These are phyloP conservation scores for Probosciger aterrimus DNA, from an alignment of 2,113 vertebrate genomes.

Conservation along the genomic window DNA sequence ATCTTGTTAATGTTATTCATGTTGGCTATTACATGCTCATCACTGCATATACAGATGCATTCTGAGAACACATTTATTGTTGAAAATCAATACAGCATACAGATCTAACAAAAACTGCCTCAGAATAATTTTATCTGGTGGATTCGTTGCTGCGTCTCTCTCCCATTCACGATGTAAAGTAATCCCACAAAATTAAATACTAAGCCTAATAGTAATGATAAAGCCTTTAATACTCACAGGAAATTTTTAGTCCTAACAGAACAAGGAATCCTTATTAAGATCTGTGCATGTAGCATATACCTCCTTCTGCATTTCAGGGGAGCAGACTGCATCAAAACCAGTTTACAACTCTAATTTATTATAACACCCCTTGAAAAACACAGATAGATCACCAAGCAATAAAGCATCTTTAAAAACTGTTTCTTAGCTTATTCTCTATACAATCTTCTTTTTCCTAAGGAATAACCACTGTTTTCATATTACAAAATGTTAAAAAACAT, in stretches of 20 bases:
- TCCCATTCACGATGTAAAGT: background rate
- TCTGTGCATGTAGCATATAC: rapidly evolving
- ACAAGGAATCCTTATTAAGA: background rate
- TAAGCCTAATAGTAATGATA: background rate
- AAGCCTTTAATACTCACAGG: background rate
- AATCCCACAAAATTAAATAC: background rate
- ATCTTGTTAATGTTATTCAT: background rate
- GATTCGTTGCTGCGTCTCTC: background rate
- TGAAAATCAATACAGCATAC: background rate
- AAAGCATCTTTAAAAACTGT: background rate
- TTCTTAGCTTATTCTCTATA: background rate
- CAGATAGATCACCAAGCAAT: background rate
- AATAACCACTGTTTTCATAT: background rate
- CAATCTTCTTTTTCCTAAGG: background rate
- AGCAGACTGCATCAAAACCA: background rate
- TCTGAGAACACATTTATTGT: background rate
- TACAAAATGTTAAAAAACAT: background rate
- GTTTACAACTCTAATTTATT: background rate
- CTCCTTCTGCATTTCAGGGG: background rate
- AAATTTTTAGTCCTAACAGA: background rate
- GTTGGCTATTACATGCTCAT: background rate
- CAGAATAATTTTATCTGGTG: background rate
- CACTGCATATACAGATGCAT: background rate
- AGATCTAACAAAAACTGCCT: background rate
- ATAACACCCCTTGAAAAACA: background rate